These are phyloP conservation scores for Aromia moschata DNA, from an alignment of 2,888 invertebrate species.

Conservation along the genomic window DNA sequence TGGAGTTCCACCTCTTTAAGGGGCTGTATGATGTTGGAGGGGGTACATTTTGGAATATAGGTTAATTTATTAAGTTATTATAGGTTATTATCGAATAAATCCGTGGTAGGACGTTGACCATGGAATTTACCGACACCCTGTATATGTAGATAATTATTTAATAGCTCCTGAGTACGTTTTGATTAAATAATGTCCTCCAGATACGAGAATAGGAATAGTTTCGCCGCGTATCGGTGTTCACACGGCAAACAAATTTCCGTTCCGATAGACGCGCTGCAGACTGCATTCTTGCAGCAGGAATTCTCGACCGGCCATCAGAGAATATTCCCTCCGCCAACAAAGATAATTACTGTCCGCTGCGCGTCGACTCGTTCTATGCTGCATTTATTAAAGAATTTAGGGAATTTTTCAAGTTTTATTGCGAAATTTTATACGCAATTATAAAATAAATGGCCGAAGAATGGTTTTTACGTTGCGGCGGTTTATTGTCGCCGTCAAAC, in stretches of 20 bases:
- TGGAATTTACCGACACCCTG: too few species aligned
- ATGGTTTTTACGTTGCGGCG: too few species aligned
- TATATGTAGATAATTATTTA: too few species aligned
- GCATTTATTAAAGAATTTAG: conserved; percentile 19
- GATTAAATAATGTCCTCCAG: conserved; percentile 16
- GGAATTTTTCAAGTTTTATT: conserved; percentile 17
- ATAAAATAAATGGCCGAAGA: conserved; percentile 4
- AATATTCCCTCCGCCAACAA: conserved; percentile 30
- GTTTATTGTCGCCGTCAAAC: background rate
- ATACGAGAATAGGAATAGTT: conserved; percentile 21
- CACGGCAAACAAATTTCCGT: conserved; percentile 40
- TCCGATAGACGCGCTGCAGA: conserved; percentile 34
- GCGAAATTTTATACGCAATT: conserved; percentile 11
- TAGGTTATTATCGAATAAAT: too few species aligned
- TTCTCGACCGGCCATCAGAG: conserved; percentile 33
- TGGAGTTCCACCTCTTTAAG: too few species aligned
- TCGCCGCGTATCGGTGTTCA: conserved; percentile 26
- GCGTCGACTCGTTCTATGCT: conserved; percentile 5
- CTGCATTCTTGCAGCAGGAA: conserved; percentile 40
- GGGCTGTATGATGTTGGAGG: too few species aligned
- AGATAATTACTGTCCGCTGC: conserved; percentile 17
- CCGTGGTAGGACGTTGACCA: too few species aligned
- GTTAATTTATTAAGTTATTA: too few species aligned
- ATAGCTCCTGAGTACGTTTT: conserved; percentile 11
- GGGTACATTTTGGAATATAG: too few species aligned